A percentile compares a stretch with the other conserved stretches of the same genome.
These are phyloP conservation scores for Drosophila albomicans DNA, from an alignment of 1,140 invertebrate genomes.

Conservation along the genomic window DNA sequence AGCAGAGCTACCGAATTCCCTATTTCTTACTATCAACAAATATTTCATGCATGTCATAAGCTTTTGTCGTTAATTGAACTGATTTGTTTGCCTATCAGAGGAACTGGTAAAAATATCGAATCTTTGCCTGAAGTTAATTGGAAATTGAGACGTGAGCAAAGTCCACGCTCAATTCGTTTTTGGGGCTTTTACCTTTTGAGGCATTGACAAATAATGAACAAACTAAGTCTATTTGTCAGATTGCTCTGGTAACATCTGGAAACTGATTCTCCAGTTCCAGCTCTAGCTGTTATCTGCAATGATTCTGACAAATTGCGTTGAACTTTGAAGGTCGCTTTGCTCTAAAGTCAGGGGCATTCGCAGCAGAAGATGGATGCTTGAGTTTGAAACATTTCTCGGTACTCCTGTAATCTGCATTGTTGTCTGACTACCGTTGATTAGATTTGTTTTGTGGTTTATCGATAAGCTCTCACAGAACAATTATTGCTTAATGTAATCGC, in stretches of 20 bases:
- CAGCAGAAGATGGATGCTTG: conserved; percentile 8
- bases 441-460: conserved; percentile 5
- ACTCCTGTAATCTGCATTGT: conserved; percentile 17
- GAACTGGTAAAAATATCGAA: conserved; percentile 16
- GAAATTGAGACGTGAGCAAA: conserved; percentile 72
- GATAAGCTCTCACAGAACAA: conserved; percentile 33
- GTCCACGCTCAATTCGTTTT: conserved; percentile 48
- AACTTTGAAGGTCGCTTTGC: conserved; percentile 27
- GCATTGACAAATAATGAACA: not conserved
- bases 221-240: conserved; percentile 22
- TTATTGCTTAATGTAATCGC: conserved; percentile 61
- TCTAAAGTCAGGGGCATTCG: conserved; percentile 7
- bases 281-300: conserved; percentile 16
- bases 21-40: conserved; percentile 25
- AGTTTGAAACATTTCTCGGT: not conserved
- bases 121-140: conserved; percentile 70
- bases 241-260: conserved; percentile 24
- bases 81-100: conserved; percentile 46
- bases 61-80: conserved; percentile 50
- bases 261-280: not conserved
- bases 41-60: conserved; percentile 64
- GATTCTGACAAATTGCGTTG: conserved; percentile 36
- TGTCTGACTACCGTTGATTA: conserved; percentile 33
- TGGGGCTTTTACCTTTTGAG: conserved; percentile 40
- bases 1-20: conserved; percentile 67